These are phyloP conservation scores for Cosmia pyralina DNA, from an alignment of 2,888 invertebrate species.

Conservation along the genomic window DNA sequence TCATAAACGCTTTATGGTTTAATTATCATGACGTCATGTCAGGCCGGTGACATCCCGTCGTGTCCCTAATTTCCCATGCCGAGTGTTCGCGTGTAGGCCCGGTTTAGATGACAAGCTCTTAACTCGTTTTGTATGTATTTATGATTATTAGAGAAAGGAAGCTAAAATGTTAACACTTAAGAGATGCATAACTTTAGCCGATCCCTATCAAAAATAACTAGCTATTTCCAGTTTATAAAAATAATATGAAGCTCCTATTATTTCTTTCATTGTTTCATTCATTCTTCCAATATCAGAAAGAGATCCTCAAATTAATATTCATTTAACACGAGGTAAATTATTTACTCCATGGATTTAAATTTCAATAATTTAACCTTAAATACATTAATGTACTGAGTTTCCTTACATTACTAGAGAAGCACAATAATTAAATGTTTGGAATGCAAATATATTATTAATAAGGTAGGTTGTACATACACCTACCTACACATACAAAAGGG, in stretches of 20 bases:
- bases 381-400: background rate
- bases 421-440: background rate
- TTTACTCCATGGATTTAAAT: background rate
- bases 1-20: slow-evolving; percentile 54
- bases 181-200: background rate
- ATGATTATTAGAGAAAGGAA: slow-evolving; percentile 3
- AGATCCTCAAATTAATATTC: background rate
- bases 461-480: background rate
- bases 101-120: slow-evolving; percentile 21
- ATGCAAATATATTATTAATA: background rate
- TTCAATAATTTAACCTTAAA: background rate
- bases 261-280: background rate
- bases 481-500: background rate
- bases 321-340: background rate
- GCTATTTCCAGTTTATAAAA: too few relatives aligned
- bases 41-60: slow-evolving; percentile 23
- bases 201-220: background rate
- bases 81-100: slow-evolving; percentile 31
- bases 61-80: slow-evolving; percentile 50
- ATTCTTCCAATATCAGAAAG: background rate
- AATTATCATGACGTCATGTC: slow-evolving; percentile 54
- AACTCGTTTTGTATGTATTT: slow-evolving; percentile 26
- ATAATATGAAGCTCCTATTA: background rate
- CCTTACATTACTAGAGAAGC: background rate
- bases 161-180: background rate